phyloP scores from a whole-genome alignment of 23 tunicate species.

The Corella eumyota region DNA sequence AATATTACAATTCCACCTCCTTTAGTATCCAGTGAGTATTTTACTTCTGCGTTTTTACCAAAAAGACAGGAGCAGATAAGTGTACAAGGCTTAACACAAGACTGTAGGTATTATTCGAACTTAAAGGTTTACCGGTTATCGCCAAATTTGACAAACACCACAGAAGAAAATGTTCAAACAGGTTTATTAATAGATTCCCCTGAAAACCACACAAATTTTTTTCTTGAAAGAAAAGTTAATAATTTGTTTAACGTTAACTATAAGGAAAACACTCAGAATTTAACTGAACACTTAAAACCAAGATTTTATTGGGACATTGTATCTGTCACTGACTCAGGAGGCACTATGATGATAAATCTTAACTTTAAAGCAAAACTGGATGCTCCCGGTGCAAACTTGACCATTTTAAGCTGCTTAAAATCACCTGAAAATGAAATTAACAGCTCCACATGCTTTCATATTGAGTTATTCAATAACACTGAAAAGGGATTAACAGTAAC shows the following conservation, averaged over 20 bases:
- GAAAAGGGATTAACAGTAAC: background rate
- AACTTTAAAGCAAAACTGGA: constrained; percentile 15
- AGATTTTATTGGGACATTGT: constrained; percentile 53
- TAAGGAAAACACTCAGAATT: constrained; percentile 8
- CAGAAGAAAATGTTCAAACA: too few relatives aligned
- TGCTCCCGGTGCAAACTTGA: background rate
- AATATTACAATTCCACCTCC: constrained; percentile 1
- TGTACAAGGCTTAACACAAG: constrained; percentile 50
- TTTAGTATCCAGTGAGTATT: constrained; percentile 26
- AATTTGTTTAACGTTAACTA: constrained; percentile 30
- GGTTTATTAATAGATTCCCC: background rate
- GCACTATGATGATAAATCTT: constrained; percentile 28
- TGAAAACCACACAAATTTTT: background rate
- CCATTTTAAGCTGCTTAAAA: constrained; percentile 2
- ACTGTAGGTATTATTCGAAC: constrained; percentile 45
- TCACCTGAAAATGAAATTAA: background rate
- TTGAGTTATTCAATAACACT: constrained; percentile 5
- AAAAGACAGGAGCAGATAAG: constrained; percentile 11
- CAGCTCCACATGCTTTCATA: background rate
- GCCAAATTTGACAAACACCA: too few relatives aligned
- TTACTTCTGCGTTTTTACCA: constrained; percentile 45
- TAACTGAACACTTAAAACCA: constrained; percentile 5
- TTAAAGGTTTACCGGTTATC: constrained; percentile 28
- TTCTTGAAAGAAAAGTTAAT: constrained; percentile 20
- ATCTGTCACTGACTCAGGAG: constrained; percentile 73